phyloP scores from a whole-genome alignment of 2,888 invertebrate genomes.

The Drosophila silvestris region DNA sequence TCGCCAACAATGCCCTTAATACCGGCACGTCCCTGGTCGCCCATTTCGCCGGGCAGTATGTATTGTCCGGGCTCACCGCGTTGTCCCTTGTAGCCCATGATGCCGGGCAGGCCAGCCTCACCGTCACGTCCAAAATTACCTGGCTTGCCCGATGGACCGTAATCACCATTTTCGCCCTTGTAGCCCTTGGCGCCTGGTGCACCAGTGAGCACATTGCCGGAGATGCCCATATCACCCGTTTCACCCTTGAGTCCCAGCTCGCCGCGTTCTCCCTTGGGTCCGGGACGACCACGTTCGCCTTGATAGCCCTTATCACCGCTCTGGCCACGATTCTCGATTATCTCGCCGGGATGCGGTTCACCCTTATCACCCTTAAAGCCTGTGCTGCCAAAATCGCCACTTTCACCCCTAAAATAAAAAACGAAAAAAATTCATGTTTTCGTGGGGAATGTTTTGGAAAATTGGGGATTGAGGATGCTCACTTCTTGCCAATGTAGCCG shows the following conservation, averaged over 20 bases:
- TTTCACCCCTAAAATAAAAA: slow-evolving; percentile 82
- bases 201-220: slow-evolving; percentile 86
- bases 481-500: slow-evolving; percentile 79
- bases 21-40: slow-evolving; percentile 84
- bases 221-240: slow-evolving; percentile 86
- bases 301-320: slow-evolving; percentile 84
- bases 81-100: slow-evolving; percentile 85
- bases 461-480: slow-evolving; percentile 38
- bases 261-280: slow-evolving; percentile 87
- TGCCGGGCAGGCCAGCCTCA: slow-evolving; percentile 84
- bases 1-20: slow-evolving; percentile 85
- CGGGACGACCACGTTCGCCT: slow-evolving; percentile 87
- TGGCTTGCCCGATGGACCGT: slow-evolving; percentile 88
- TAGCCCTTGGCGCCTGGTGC: slow-evolving; percentile 89
- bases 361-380: slow-evolving; percentile 87
- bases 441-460: not conserved
- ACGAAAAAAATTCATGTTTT: not conserved
- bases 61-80: slow-evolving; percentile 85
- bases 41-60: slow-evolving; percentile 84
- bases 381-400: slow-evolving; percentile 85
- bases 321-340: slow-evolving; percentile 86
- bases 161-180: slow-evolving; percentile 88
- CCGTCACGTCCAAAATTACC: slow-evolving; percentile 87
- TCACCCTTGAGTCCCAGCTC: slow-evolving; percentile 87
- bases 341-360: slow-evolving; percentile 86